Evolutionary conservation across 64 coral and sea anemone genomes (phyloP), one percentile per base, ranked within the genome.

Genomic region (Stylophora pistillata): DNA sequence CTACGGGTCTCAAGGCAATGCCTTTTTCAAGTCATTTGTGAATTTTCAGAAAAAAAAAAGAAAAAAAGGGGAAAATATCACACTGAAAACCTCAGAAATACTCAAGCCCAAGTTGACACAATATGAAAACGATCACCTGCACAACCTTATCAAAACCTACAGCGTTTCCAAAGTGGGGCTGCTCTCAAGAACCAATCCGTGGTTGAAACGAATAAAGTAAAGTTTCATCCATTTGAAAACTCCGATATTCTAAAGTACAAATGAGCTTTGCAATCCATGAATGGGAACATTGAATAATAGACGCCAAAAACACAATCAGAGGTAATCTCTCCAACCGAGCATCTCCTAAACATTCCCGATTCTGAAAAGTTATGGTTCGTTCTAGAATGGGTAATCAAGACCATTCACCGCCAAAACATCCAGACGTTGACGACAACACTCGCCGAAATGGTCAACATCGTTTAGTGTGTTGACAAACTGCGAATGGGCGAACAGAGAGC

Each of bases 291-390:
- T 54, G 55, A 30, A 79, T 26, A 58, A 27, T 58, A 55, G 13
- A 59, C 13, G 53, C 53, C 64, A 59, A 37, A 58, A 64, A 25
- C 61, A 53, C 58, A 64, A 63, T 69, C 33, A 66, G 9, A 7
- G 14, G 58, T 69, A 20, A 69, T 84, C 18, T 84, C 62, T 65
- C 80, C 80, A 70, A 26, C 80, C 11, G 34, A 15, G 80, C 17
- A 34, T 9, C 60, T 20, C 58, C 80, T 84, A 69, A 84, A 84
- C 80, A 84, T 68, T 84, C 80, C 80, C 61, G 80, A 18, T 69
- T 69, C 31, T 20, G 65, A 47, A 84, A 82, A 84, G 62, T 27
- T 84, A 52, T 20, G 4, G 62, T 63, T 21, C 13, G 37, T 84
- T 68, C 60, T 84, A 84, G 80, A 84, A 70, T 61, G 60, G 15